phyloP scores from a whole-genome alignment of 2,888 invertebrate species.

The Heteromyza rotundicornis region DNA sequence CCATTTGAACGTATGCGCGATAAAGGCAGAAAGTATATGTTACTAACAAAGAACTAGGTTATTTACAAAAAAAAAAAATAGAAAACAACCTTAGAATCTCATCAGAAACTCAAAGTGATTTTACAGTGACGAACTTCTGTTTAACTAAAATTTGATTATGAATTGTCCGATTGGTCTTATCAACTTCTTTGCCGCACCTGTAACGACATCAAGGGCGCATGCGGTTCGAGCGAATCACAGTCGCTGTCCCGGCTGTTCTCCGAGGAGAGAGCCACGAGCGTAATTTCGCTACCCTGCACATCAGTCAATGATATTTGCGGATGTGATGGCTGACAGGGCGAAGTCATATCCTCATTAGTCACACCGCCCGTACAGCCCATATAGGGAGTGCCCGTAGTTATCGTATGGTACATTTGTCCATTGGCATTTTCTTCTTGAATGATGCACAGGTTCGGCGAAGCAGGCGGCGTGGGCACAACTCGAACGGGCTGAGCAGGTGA shows the following conservation, averaged over 20 bases:
- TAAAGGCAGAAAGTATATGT: background rate
- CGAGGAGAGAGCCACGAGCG: slow-evolving; percentile 75
- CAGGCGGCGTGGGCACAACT: slow-evolving; percentile 61
- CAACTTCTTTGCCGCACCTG: slow-evolving; percentile 43
- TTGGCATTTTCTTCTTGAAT: slow-evolving; percentile 76
- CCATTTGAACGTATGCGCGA: too few relatives aligned
- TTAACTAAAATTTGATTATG: too few relatives aligned
- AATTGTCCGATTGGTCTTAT: too few relatives aligned
- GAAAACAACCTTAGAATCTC: too few relatives aligned
- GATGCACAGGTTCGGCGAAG: slow-evolving; percentile 71
- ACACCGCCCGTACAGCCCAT: slow-evolving; percentile 55
- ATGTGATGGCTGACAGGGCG: slow-evolving; percentile 63
- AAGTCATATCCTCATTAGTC: slow-evolving; percentile 35
- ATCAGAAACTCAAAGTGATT: too few relatives aligned
- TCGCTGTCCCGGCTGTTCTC: slow-evolving; percentile 77
- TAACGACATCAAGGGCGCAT: slow-evolving; percentile 58
- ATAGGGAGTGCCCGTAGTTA: slow-evolving; percentile 53
- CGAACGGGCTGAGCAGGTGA: slow-evolving; percentile 61
- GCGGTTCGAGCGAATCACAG: slow-evolving; percentile 70
- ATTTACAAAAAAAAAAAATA: background rate
- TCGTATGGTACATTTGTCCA: slow-evolving; percentile 59
- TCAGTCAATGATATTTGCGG: slow-evolving; percentile 94
- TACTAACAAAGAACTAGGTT: background rate
- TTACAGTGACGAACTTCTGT: background rate
- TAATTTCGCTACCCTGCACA: slow-evolving; percentile 84